Evolutionary conservation across 2,113 vertebrate genomes (phyloP), one percentile per base, ranked within the genome.

Genomic region (western clawed frog (Xenopus tropicalis)): DNA sequence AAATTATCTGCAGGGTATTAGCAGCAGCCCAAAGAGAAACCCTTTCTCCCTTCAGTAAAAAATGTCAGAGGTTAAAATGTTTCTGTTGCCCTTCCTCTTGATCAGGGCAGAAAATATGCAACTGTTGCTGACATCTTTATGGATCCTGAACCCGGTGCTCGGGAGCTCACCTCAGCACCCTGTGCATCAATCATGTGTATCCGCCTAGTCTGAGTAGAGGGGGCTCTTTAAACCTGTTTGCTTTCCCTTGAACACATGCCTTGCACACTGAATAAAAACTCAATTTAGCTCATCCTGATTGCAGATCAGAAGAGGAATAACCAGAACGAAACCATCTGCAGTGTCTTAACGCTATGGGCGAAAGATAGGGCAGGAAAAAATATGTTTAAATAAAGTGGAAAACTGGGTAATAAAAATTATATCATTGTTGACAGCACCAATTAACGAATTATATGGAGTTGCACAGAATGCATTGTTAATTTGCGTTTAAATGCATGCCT

Each of bases 151-250:
- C 78, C 81, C 57, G 79, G 71, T 58, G 72, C 67, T 65, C 70
- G 80, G 75, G 77, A 22, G 46, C 59, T 79, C 79, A 69, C 72
- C n/a, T 54, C 52, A 22, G 77, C 66, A 17, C 52, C 22, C 6
- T 78, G 69, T 77, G 82, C 91, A 90, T 87, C 86, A 85, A 91
- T 88, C 83, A 79, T 79, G 75, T 73, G 86, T 86, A 85, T 89
- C 86, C 83, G 84, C 85, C 74, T 86, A 90, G 91, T 84, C 84
- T 88, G 89, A 13, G 70, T 71, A 82, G 24, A 23, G 25, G 12
- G 42, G 77, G 85, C 83, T 89, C 88, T 90, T 87, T 87, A 88
- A 78, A 82, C 86, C 17, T 76, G 80, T 84, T 85, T 23, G 23
- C 17, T 10, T 71, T 9, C 20, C 14, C 52, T n/a, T 43, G 46